A percentile compares a stretch with the other conserved stretches of the same genome.
Conservation (phyloP, 2,797 vertebrate genomes). For the Rousettus madagascariensis region DNA sequence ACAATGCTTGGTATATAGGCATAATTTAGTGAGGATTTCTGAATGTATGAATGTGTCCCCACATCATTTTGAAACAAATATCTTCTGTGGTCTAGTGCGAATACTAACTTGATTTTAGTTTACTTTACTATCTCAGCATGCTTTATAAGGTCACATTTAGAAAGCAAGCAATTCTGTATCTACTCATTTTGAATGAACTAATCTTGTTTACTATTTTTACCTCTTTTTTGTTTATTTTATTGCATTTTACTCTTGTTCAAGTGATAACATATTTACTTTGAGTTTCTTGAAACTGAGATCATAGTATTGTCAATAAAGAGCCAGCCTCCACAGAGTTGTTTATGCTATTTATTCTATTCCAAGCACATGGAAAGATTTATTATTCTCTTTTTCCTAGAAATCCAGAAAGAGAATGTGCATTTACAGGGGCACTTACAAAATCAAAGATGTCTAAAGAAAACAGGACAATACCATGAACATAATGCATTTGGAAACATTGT, state of each 20-base stretch:
- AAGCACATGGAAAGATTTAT: not conserved
- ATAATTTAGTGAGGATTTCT: slow-evolving; percentile 1
- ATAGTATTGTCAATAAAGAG: not conserved
- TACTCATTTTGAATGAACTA: slow-evolving; percentile 1
- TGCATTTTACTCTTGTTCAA: not conserved
- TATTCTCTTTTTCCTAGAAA: slow-evolving; percentile 59
- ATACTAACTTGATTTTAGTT: not conserved
- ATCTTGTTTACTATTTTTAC: not conserved
- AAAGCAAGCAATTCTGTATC: not conserved
- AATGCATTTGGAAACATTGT: not conserved
- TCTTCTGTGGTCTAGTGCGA: not conserved
- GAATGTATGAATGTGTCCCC: not conserved
- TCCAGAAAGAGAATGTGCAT: not conserved
- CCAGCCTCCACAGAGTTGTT: not conserved
- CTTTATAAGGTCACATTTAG: not conserved
- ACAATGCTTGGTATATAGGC: not conserved
- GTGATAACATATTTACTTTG: not conserved
- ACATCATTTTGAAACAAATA: slow-evolving; percentile 9
- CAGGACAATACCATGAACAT: not conserved
- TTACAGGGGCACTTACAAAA: not conserved
- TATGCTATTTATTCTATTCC: not conserved
- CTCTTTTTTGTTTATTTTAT: not conserved
- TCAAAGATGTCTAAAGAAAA: slow-evolving; percentile 21
- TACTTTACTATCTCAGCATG: not conserved
- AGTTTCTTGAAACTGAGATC: not conserved